Evolutionary conservation across 2,113 vertebrate species (phyloP).

Genomic region (Ictalurus punctatus): DNA sequence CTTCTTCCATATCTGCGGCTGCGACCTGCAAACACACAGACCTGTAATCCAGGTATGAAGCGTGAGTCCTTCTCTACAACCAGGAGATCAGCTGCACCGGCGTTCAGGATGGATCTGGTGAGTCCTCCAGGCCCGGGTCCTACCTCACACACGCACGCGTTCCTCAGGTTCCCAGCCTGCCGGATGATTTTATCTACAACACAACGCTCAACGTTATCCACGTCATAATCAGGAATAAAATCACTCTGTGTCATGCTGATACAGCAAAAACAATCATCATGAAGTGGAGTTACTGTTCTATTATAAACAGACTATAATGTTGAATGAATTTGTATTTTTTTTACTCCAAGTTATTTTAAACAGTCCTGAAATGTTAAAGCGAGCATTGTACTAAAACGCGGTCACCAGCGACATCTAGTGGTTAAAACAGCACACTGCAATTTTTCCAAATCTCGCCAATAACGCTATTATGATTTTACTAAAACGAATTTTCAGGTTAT

Average conservation of each 20-base stretch:
- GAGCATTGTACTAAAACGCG: background rate
- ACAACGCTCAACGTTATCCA: background rate
- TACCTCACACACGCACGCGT: slow-evolving; percentile 89
- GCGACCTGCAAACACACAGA: slow-evolving; percentile 58
- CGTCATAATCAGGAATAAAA: background rate
- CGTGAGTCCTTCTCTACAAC: slow-evolving; percentile 93
- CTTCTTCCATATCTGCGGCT: background rate
- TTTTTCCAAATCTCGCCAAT: background rate
- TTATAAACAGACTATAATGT: background rate
- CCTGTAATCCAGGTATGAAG: slow-evolving; percentile 93
- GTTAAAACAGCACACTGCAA: background rate
- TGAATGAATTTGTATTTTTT: background rate
- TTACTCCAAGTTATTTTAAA: background rate
- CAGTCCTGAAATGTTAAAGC: background rate
- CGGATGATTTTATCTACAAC: slow-evolving; percentile 90
- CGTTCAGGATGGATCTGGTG: slow-evolving; percentile 90
- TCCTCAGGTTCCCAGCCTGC: slow-evolving; percentile 82
- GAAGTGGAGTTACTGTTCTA: background rate
- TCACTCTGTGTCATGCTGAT: background rate
- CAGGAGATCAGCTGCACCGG: slow-evolving; percentile 80
- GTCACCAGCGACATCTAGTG: slow-evolving; percentile 14
- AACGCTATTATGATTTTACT: background rate
- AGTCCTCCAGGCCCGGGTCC: slow-evolving; percentile 95
- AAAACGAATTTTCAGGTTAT: background rate
- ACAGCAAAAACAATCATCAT: background rate